A percentile compares a stretch with the other conserved stretches of the same genome.
These are phyloP conservation scores for Umimayanthus chanpuru DNA, from an alignment of 92 coral and sea anemone genomes.

Conservation along the genomic window DNA sequence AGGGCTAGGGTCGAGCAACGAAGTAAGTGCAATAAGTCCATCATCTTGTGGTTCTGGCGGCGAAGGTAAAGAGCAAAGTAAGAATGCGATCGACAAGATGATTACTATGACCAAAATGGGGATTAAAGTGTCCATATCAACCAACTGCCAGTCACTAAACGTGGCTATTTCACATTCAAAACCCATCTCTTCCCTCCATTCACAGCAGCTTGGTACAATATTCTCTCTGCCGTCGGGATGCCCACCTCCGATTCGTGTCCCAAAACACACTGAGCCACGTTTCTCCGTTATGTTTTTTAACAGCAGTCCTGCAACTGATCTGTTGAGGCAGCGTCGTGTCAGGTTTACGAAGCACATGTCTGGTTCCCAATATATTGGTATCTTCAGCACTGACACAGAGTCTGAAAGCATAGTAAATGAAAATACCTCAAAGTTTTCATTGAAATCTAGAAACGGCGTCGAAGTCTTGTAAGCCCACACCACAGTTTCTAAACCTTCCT, in stretches of 20 bases:
- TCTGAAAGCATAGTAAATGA: no score
- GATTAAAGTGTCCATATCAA: no score
- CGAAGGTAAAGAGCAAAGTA: not conserved
- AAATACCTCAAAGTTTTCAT: no score
- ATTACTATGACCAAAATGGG: no score
- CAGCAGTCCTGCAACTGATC: not conserved
- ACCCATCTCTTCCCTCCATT: constrained; percentile 1
- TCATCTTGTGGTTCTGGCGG: constrained; percentile 1
- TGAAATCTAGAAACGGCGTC: no score
- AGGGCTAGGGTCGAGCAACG: not conserved
- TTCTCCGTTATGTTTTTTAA: not conserved
- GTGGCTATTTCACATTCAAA: not conserved
- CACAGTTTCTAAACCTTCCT: not conserved
- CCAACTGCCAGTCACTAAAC: not conserved
- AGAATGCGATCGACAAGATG: not conserved
- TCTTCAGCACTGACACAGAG: no score
- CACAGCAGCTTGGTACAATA: constrained; percentile 1
- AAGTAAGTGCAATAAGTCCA: constrained; percentile 5
- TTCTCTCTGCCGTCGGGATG: no score
- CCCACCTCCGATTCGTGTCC: not conserved
- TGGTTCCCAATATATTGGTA: no score
- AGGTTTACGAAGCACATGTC: no score
- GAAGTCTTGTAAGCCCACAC: no score
- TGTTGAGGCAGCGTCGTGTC: not conserved
- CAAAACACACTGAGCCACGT: not conserved